Evolutionary conservation across 2,888 invertebrate genomes (phyloP), one percentile per base, ranked within the genome.

Genomic region (Hymenopus coronatus): DNA sequence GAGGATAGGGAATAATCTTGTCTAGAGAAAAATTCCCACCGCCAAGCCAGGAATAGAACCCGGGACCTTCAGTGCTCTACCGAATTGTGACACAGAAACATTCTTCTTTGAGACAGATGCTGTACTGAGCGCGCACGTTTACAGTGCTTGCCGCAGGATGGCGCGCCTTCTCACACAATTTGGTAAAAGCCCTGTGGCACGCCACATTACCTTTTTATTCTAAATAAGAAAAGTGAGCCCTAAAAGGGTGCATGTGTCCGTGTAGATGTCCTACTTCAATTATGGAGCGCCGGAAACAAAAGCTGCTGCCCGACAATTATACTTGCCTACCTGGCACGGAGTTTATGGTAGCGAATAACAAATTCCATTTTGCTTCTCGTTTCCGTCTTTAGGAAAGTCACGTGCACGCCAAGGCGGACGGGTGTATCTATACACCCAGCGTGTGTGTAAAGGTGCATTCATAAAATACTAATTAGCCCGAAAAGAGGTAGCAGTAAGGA

Each of bases 401-500:
- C 25, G 85, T 20, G 14, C 33, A 27, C 33, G 30, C 83, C 83
- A 28, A 85, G 27, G 40, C 85, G 40, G 85, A 8, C n/a, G 28
- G n/a, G 20, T 70, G 20, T 70, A 70, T 70, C 15, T 70, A 86
- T 70, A 82, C n/a, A 8, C 28, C 70, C 40, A 20, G 81, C 20
- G 9, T 83, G 81, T 83, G 40, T 84, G 89, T 82, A 81, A 87
- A 90, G 90, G 90, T 89, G 90, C 84, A 85, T 88, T 90, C 90
- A 88, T 90, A 88, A 90, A 90, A 89, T 88, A 88, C 87, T 90
- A 90, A 90, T 90, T 89, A 90, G 88, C 84, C 86, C 89, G 88
- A 90, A 89, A 87, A 20, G 89, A 88, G 89, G 87, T 83, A 87
- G 82, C 82, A 89, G 82, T 70, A 83, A 70, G 88, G 84, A 87